These are phyloP conservation scores for Corythornis cristatus DNA, from an alignment of 2,113 vertebrate genomes.

Conservation along the genomic window DNA sequence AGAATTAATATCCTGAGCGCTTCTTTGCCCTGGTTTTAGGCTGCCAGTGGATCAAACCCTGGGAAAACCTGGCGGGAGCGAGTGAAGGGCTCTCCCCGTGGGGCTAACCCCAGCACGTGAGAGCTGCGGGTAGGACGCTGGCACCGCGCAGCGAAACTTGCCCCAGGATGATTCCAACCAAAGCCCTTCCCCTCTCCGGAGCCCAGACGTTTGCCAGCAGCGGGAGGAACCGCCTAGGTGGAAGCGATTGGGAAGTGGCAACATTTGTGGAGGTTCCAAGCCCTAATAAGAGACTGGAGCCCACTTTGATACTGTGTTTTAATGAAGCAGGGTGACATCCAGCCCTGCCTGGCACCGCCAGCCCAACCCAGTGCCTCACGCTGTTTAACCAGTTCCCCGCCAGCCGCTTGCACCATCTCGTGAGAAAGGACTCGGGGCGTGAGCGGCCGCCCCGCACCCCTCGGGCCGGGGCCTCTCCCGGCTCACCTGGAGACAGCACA, in stretches of 20 bases:
- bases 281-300: conserved; percentile 35
- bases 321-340: conserved; percentile 10
- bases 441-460: not conserved
- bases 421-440: conserved; percentile 34
- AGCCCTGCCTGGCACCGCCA: not conserved
- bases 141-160: conserved; percentile 29
- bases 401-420: conserved; percentile 13
- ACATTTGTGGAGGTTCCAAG: conserved; percentile 40
- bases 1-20: not conserved
- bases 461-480: not conserved
- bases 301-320: conserved; percentile 23
- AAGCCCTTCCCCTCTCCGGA: not conserved
- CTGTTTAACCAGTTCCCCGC: conserved; percentile 41
- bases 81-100: not conserved
- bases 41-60: not conserved
- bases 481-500: not conserved
- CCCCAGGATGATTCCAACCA: not conserved
- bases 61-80: not conserved
- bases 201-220: conserved; percentile 17
- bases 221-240: conserved; percentile 43
- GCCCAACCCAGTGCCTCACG: not conserved
- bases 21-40: not conserved
- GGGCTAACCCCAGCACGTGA: not conserved
- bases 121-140: not conserved
- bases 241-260: conserved; percentile 63